A percentile compares a stretch with the other conserved stretches of the same genome.
Evolutionary conservation across 2,797 vertebrate genomes (phyloP).

Genomic region (Amazonetta brasiliensis): DNA sequence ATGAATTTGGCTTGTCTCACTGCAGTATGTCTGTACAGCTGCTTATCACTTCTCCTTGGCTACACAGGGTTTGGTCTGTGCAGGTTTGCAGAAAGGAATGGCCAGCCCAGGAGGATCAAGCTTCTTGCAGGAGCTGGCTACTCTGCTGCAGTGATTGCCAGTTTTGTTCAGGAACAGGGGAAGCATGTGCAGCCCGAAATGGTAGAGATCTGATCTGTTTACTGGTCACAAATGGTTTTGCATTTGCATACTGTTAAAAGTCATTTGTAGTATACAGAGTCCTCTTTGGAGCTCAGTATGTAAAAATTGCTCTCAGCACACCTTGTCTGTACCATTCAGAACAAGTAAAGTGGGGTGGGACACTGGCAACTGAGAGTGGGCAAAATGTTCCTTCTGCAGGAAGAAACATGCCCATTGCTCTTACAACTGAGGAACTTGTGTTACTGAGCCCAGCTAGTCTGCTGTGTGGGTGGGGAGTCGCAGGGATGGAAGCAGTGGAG

Average conservation of each 20-base stretch:
- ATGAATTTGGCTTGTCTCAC: background rate
- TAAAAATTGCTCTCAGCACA: background rate
- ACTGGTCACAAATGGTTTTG: background rate
- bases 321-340: background rate
- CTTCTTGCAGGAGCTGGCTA: background rate
- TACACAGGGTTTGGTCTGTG: background rate
- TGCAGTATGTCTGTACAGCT: background rate
- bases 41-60: background rate
- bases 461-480: conserved; percentile 50
- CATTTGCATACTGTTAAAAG: background rate
- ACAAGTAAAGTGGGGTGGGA: background rate
- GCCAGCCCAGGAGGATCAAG: background rate
- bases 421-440: background rate
- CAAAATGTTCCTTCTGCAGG: background rate
- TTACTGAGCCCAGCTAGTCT: conserved; percentile 35
- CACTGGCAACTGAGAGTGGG: background rate
- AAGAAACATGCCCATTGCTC: background rate
- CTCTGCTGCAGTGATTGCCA: background rate
- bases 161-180: background rate
- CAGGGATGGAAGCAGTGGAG: background rate
- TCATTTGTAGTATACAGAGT: background rate
- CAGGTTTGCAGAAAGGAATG: background rate
- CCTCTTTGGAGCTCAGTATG: background rate
- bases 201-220: background rate
- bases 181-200: background rate